Percentiles rank a stretch among this genome's conserved stretches.
phyloP scores from a whole-genome alignment of 2,888 invertebrate species.

The Platypus cylindrus region DNA sequence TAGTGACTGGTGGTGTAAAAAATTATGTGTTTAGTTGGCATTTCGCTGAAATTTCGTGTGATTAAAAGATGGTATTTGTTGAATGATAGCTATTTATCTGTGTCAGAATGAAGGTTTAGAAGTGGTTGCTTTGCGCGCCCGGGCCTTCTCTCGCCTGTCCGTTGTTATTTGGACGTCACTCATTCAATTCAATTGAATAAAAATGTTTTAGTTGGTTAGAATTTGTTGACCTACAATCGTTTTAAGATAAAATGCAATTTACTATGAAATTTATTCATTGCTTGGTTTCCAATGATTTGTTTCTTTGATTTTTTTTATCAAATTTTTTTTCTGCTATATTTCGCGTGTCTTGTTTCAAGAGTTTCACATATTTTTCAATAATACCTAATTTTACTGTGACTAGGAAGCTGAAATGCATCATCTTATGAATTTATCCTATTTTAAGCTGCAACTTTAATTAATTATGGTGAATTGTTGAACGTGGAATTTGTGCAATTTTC shows the following conservation, averaged over 20 bases:
- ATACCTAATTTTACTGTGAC: too few relatives aligned
- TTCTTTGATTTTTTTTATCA: not conserved
- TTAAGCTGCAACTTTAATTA: too few relatives aligned
- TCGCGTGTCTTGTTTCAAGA: too few relatives aligned
- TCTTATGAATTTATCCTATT: too few relatives aligned
- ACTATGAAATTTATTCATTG: not conserved
- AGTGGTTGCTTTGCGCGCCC: conserved; percentile 22
- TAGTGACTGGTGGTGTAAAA: conserved; percentile 17
- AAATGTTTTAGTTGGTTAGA: too few relatives aligned
- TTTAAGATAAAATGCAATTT: too few relatives aligned
- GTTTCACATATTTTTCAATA: too few relatives aligned
- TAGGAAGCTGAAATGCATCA: too few relatives aligned
- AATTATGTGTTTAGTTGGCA: conserved; percentile 26
- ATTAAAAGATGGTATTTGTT: conserved; percentile 36
- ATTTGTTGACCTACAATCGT: too few relatives aligned
- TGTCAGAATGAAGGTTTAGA: conserved; percentile 28
- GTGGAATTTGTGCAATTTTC: too few relatives aligned
- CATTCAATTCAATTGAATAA: conserved; percentile 19
- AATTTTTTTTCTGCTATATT: too few relatives aligned
- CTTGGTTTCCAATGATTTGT: not conserved
- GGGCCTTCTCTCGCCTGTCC: conserved; percentile 16
- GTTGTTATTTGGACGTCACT: conserved; percentile 20
- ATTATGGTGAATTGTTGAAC: too few relatives aligned
- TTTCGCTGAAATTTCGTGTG: conserved; percentile 33
- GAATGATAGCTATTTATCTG: conserved; percentile 34